Percentiles rank a stretch among this genome's conserved stretches.
These are phyloP conservation scores for Prunella strophiata DNA, from an alignment of 2,797 vertebrate species.

Conservation along the genomic window DNA sequence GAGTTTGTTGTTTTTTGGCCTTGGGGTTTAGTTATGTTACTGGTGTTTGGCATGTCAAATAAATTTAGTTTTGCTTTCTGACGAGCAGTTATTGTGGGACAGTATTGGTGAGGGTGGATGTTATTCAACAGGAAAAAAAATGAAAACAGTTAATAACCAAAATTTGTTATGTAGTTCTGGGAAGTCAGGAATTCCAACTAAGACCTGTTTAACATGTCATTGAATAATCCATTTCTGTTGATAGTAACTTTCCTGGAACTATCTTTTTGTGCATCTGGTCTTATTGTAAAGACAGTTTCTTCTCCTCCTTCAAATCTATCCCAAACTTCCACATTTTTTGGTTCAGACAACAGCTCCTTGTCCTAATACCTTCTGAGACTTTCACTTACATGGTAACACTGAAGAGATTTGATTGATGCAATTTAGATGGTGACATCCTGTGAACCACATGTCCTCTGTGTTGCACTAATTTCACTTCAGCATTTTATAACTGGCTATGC, in stretches of 20 bases:
- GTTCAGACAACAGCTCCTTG: background rate
- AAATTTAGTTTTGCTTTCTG: background rate
- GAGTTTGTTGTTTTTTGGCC: fast-evolving
- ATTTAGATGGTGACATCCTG: background rate
- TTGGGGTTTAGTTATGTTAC: background rate
- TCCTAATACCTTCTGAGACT: background rate
- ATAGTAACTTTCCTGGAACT: background rate
- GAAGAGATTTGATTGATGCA: background rate
- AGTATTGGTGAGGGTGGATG: background rate
- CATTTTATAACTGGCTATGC: background rate
- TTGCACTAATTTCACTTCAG: background rate
- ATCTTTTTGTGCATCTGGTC: background rate
- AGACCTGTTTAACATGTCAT: background rate
- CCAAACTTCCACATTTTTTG: background rate
- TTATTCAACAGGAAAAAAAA: background rate
- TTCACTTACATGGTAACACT: background rate
- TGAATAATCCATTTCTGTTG: background rate
- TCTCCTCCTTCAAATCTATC: background rate
- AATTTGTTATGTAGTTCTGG: background rate
- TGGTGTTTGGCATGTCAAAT: background rate
- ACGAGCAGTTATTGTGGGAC: background rate
- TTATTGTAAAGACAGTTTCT: background rate
- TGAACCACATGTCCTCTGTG: background rate
- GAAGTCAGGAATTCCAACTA: background rate
- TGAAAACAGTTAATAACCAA: background rate